These are phyloP conservation scores for Malurus splendens DNA, from an alignment of 2,797 vertebrate species.

Conservation along the genomic window DNA sequence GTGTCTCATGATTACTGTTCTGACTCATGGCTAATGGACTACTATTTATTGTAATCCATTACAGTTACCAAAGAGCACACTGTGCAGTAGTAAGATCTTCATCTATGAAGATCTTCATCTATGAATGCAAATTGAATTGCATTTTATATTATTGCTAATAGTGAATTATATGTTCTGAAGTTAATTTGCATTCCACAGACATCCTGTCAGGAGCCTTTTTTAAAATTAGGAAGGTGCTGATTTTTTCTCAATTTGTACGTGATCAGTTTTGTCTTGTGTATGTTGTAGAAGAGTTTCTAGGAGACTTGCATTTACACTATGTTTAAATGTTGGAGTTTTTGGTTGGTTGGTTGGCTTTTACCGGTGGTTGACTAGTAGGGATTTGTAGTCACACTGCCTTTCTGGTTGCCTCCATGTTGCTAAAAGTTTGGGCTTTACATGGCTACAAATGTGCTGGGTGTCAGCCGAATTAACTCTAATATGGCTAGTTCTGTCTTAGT, in stretches of 20 bases:
- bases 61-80: background rate
- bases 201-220: background rate
- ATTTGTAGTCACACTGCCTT: background rate
- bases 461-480: background rate
- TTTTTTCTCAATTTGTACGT: background rate
- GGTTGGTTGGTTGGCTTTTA: background rate
- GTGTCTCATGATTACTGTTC: background rate
- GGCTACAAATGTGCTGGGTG: background rate
- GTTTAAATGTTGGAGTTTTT: rapidly evolving
- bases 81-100: background rate
- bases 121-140: background rate
- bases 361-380: background rate
- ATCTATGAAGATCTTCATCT: too few relatives aligned
- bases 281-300: background rate
- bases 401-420: background rate
- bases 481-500: background rate
- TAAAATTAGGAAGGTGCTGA: background rate
- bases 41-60: background rate
- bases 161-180: background rate
- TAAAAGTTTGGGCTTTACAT: background rate
- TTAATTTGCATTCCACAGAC: background rate
- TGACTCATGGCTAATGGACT: background rate
- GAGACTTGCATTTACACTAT: background rate
- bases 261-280: background rate
- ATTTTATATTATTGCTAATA: background rate